phyloP scores from a whole-genome alignment of 2,888 invertebrate genomes.

The Idaea biselata region DNA sequence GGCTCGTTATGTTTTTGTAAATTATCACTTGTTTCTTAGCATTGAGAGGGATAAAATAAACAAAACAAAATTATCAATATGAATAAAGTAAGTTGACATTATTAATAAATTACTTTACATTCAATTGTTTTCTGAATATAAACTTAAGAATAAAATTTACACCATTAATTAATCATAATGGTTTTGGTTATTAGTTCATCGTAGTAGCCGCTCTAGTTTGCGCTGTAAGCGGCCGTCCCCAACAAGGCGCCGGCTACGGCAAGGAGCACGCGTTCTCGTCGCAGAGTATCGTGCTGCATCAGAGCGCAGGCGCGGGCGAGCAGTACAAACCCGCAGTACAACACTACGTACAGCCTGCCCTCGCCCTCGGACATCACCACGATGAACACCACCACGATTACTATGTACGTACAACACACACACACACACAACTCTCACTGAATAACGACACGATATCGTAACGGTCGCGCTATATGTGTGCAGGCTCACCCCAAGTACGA shows the following conservation, averaged over 20 bases:
- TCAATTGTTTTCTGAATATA: background rate
- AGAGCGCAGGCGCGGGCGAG: slow-evolving; percentile 23
- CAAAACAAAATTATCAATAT: slow-evolving; percentile 12
- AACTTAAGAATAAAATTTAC: background rate
- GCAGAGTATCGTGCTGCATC: slow-evolving; percentile 44
- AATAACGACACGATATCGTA: background rate
- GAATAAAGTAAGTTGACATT: slow-evolving; percentile 16
- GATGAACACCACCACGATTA: slow-evolving; percentile 14
- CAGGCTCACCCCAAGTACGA: slow-evolving; percentile 23
- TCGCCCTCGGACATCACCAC: slow-evolving; percentile 6
- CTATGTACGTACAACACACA: slow-evolving; percentile 9
- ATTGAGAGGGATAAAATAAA: slow-evolving; percentile 4
- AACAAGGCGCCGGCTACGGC: slow-evolving; percentile 28
- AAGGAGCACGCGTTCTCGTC: slow-evolving; percentile 41
- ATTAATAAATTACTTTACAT: background rate
- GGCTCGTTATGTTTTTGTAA: slow-evolving; percentile 1
- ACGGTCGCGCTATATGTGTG: background rate
- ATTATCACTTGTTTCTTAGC: slow-evolving; percentile 15
- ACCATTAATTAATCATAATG: background rate
- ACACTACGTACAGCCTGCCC: slow-evolving; percentile 2
- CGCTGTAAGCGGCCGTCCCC: slow-evolving; percentile 37
- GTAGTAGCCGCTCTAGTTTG: slow-evolving; percentile 29
- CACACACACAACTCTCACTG: background rate
- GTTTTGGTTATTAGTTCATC: slow-evolving; percentile 26
- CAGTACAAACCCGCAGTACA: slow-evolving; percentile 1